Evolutionary conservation across 2,888 invertebrate species (phyloP).

Genomic region (Venustoraphidia nigricollis): DNA sequence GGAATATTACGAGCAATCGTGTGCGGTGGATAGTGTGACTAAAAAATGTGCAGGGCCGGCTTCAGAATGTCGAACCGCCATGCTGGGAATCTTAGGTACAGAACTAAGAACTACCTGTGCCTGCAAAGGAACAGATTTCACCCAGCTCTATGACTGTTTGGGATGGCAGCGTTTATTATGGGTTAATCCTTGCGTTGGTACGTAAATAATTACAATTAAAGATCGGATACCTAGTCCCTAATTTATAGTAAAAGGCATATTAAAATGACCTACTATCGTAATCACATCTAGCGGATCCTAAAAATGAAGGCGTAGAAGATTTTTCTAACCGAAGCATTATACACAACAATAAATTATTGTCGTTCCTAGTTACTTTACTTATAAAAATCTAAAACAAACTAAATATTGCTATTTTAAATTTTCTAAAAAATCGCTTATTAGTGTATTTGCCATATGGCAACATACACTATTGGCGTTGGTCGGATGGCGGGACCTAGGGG

Average conservation of each 20-base stretch:
- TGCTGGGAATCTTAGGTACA: slow-evolving; percentile 81
- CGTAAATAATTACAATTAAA: slow-evolving; percentile 24
- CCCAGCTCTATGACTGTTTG: slow-evolving; percentile 72
- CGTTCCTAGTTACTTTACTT: no score
- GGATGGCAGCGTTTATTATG: slow-evolving; percentile 83
- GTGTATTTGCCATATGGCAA: no score
- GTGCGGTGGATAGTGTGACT: slow-evolving; percentile 79
- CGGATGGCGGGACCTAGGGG: no score
- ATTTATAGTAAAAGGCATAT: neutral
- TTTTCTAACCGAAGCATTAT: no score
- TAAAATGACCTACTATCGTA: neutral
- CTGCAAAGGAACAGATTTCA: slow-evolving; percentile 73
- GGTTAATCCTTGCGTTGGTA: slow-evolving; percentile 88
- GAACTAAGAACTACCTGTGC: slow-evolving; percentile 75
- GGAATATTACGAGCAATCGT: slow-evolving; percentile 81
- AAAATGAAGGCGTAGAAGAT: no score
- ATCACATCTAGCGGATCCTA: neutral
- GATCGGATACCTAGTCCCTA: neutral
- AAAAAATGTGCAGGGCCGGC: slow-evolving; percentile 79
- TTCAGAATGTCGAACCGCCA: slow-evolving; percentile 69
- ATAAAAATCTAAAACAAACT: no score
- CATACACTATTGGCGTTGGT: no score
- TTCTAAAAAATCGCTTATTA: no score
- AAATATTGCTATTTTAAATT: no score
- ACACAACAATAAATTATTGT: no score